Base-by-base conservation (phyloP, 2,797 vertebrate genomes). In the Uromys caudimaculatus region DNA sequence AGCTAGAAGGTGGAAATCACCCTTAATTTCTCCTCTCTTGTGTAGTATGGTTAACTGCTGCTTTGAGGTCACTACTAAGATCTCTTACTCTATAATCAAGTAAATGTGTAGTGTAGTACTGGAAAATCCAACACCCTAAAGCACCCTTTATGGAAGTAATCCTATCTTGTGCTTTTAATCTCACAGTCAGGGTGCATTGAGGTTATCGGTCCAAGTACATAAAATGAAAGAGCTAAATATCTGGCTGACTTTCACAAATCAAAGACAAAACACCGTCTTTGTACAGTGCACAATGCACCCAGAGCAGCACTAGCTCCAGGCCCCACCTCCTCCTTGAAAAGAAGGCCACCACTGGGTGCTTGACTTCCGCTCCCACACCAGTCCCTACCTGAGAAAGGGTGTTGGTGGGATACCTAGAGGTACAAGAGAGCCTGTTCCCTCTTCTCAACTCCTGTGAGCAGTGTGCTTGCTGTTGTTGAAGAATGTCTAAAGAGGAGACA, bases 131-230 rank as follows among this genome's bases (percentile, higher is more conserved):
- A 50, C 17, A 69, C 38, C 10, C n/a, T 60, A 35, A 79, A 91
- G 41, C n/a, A 41, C 9, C 9, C 35, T 87, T 21, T 52, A 14
- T 81, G 64, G 73, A 79, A 52, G 38, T 32, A 58, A 54, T 91
- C 38, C 52, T 38, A 29, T n/a, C 71, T 97, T 73, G 58, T 82
- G 23, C n/a, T 93, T 90, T 92, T 81, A 44, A 88, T 73, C n/a
- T 81, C 69, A 52, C 32, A 21, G n/a, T 6, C 77, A 89, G 54
- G 54, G 38, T 24, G 17, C 38, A 17, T 12, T 92, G 60, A 85
- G 41, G 91, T 92, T 92, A 78, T 41, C 19, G 64, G 69, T 4
- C 21, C 1, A 7, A 69, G 6, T 29, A 10, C 6, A 62, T n/a
- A 16, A 44, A 67, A 38, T 11, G 64, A 60, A 92, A 24, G 29